Conservation (phyloP, 92 coral and sea anemone species). For the Phenganax marumi region DNA sequence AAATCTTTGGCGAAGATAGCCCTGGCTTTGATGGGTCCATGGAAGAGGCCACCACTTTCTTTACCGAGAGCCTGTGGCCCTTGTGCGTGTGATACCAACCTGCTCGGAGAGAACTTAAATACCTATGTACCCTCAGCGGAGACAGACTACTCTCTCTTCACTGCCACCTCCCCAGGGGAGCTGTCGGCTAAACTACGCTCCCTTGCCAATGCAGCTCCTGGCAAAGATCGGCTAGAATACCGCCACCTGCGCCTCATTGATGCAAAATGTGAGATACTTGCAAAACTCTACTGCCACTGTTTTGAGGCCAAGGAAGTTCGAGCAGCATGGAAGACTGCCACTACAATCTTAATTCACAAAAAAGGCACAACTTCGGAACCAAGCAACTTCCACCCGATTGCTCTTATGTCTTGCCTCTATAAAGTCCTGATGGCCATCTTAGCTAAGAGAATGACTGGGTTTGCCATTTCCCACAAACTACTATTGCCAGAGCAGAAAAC, state of each 20-base stretch:
- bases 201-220: not conserved
- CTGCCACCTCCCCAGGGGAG: not conserved
- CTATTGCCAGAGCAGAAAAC: too few species aligned
- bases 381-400: slow-evolving; percentile 13
- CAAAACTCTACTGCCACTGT: not conserved
- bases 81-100: not conserved
- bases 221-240: too few species aligned
- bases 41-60: too few species aligned
- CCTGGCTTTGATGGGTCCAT: too few species aligned
- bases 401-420: too few species aligned
- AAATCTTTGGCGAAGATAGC: too few species aligned
- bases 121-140: not conserved
- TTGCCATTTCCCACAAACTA: too few species aligned
- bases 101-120: not conserved
- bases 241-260: not conserved
- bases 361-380: not conserved
- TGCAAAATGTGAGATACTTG: not conserved
- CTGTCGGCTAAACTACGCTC: not conserved
- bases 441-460: too few species aligned
- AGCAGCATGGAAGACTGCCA: slow-evolving; percentile 6
- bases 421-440: too few species aligned
- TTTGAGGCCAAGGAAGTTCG: too few species aligned
- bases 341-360: too few species aligned
- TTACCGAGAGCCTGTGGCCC: not conserved
- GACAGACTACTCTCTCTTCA: not conserved